These are phyloP conservation scores for Drosophila koepferae DNA, from an alignment of 2,888 invertebrate species.

Conservation along the genomic window DNA sequence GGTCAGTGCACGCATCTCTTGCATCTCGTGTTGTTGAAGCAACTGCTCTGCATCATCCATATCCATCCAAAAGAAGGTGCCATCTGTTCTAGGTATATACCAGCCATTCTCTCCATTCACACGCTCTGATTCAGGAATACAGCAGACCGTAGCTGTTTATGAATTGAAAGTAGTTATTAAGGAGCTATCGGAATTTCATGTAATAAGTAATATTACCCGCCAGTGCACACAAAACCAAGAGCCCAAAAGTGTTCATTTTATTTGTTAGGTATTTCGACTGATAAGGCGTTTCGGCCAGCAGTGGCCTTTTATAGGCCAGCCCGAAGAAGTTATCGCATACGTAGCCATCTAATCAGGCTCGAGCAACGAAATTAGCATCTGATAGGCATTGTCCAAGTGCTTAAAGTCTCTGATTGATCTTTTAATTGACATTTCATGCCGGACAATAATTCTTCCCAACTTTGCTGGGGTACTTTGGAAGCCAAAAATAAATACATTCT, in stretches of 20 bases:
- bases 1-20: conserved; percentile 42
- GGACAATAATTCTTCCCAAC: conserved; percentile 9
- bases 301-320: conserved; percentile 48
- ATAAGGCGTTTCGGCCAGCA: conserved; percentile 1
- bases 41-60: conserved; percentile 60
- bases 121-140: conserved; percentile 57
- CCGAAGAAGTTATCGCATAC: conserved; percentile 12
- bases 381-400: conserved; percentile 28
- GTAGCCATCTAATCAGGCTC: conserved; percentile 26
- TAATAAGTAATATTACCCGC: conserved; percentile 25
- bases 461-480: conserved; percentile 31
- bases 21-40: conserved; percentile 44
- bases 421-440: conserved; percentile 38
- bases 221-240: conserved; percentile 52
- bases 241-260: conserved; percentile 53
- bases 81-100: conserved; percentile 70
- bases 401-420: conserved; percentile 26
- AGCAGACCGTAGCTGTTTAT: conserved; percentile 47
- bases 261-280: conserved; percentile 8
- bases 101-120: conserved; percentile 73
- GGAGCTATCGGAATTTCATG: not conserved
- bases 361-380: conserved; percentile 31
- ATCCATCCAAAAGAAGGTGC: conserved; percentile 64
- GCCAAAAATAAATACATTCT: conserved; percentile 17
- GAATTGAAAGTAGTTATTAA: not conserved